Evolutionary conservation across 1,140 invertebrate genomes (phyloP), one percentile per base, ranked within the genome.

Genomic region (Trigoniulus corallinus): DNA sequence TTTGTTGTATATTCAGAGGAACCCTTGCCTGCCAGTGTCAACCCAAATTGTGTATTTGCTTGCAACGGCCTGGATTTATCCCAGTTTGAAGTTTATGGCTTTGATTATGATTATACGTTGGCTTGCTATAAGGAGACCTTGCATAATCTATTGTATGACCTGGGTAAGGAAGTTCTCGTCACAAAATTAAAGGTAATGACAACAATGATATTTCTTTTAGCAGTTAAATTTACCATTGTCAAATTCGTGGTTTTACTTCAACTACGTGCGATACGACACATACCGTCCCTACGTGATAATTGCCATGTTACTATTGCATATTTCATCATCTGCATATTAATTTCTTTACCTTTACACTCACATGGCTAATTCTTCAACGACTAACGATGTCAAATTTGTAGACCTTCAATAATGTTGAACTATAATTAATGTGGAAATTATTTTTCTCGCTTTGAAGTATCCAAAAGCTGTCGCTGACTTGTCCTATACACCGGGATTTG

Each of bases 101-200:
- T 97, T 73, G 94, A 98, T 72, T 98, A 97, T 73, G 94, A 98
- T 66, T 98, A 97, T 62, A 98, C 94, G 0, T 66, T 97, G 53
- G 92, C 92, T n/a, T 85, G 85, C 60, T 98, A 98, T 66, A 92
- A 88, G 61, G 81, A 84, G 20, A 77, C 82, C 34, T 70, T 97
- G 63, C 88, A 96, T 65, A 77, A 82, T 62, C 70, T 96, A n/a
- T 75, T 98, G 3, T 97, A 96, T 66, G 82, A 88, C 62, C 72
- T 96, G 37, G 93, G 88, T 4, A 76, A 82, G 56, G 81, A 94
- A 59, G 79, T 79, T 62, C 73, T 98, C 0, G 79, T 97, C 46
- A 77, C 84, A 61, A 83, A 86, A 60, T 85, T 82, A 61, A 91
- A 89, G 74, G 89, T 92, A 70, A 68, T 13, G 45, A 58, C n/a